phyloP scores from a whole-genome alignment of 2,797 vertebrate species.

The Sebastes itinus region DNA sequence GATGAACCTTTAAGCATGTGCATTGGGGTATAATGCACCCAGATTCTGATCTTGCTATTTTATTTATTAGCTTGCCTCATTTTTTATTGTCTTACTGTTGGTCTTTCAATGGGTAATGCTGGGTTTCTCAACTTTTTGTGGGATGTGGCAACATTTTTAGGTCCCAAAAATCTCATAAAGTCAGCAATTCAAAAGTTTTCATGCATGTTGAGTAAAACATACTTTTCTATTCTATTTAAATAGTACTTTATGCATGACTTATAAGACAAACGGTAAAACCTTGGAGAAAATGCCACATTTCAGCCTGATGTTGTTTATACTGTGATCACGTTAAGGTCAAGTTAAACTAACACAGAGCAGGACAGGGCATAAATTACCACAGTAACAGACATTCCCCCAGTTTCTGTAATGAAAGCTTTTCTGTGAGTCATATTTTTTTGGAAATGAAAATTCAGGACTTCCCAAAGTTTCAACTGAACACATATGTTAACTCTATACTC shows the following conservation, averaged over 20 bases:
- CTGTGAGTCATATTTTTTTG: slow-evolving; percentile 4
- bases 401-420: not conserved
- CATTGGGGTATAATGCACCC: not conserved
- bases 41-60: not conserved
- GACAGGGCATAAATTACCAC: not conserved
- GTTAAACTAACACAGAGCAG: not conserved
- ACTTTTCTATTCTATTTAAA: not conserved
- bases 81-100: not conserved
- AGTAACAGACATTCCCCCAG: not conserved
- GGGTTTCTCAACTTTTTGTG: not conserved
- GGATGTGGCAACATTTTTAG: not conserved
- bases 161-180: not conserved
- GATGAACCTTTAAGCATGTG: not conserved
- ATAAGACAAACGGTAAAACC: not conserved
- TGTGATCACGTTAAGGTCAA: not conserved
- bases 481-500: not conserved
- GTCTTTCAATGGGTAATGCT: not conserved
- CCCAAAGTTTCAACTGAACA: not conserved
- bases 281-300: not conserved
- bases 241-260: not conserved
- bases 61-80: not conserved
- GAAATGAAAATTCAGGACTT: not conserved
- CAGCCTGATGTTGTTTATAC: not conserved
- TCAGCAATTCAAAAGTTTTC: not conserved
- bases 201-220: not conserved